Evolutionary conservation across 2,113 vertebrate genomes (phyloP).

Genomic region (Callocephalon fimbriatum): DNA sequence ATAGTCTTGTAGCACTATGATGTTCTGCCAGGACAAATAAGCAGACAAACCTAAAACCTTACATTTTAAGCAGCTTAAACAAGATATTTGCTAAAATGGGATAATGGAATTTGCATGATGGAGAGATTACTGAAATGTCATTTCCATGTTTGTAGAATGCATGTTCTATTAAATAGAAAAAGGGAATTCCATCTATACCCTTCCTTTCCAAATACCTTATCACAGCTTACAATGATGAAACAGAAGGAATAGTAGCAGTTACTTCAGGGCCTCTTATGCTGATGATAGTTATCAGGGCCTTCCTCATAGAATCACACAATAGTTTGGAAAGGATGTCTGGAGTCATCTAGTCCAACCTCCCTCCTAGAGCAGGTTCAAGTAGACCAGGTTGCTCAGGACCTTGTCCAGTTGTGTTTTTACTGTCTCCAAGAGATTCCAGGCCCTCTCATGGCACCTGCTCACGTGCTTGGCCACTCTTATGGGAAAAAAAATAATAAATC

Average conservation of each 20-base stretch:
- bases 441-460: background rate
- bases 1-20: background rate
- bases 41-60: conserved; percentile 6
- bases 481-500: background rate
- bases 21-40: conserved; percentile 10
- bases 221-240: background rate
- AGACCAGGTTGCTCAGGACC: background rate
- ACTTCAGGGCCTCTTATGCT: background rate
- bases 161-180: background rate
- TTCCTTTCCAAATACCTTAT: background rate
- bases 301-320: background rate
- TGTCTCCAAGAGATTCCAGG: background rate
- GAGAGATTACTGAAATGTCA: conserved; percentile 21
- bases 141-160: conserved; percentile 13
- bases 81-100: conserved; percentile 25
- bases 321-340: background rate
- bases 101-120: conserved; percentile 28
- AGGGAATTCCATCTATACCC: background rate
- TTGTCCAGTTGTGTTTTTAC: background rate
- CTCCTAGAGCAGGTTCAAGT: background rate
- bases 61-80: conserved; percentile 43
- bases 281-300: background rate
- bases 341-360: background rate
- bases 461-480: background rate
- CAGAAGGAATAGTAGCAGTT: background rate